Conservation (phyloP, 1,140 invertebrate genomes). For the Geopemphigus sp. region DNA sequence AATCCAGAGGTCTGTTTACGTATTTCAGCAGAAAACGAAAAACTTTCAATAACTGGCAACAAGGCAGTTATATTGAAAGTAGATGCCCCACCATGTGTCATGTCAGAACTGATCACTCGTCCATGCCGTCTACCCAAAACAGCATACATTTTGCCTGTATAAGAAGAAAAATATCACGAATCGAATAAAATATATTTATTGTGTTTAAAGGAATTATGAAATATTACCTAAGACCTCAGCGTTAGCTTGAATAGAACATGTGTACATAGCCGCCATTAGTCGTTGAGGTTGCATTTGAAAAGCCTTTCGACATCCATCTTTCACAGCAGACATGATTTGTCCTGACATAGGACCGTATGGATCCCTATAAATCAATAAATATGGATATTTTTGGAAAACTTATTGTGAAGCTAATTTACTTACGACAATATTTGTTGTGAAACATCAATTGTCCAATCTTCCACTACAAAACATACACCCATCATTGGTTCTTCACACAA, state of each 20-base stretch:
- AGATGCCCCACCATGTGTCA: slow-evolving; percentile 74
- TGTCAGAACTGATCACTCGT: slow-evolving; percentile 82
- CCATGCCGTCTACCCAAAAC: slow-evolving; percentile 86
- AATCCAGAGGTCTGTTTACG: slow-evolving; percentile 92
- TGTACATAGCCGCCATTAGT: slow-evolving; percentile 95
- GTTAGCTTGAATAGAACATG: slow-evolving; percentile 87
- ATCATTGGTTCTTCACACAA: slow-evolving; percentile 95
- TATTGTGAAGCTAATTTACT: neutral
- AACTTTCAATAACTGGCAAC: slow-evolving; percentile 94
- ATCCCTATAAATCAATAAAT: slow-evolving; percentile 14
- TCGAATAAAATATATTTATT: neutral
- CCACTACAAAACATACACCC: slow-evolving; percentile 86
- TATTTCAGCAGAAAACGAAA: slow-evolving; percentile 89
- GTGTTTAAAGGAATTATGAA: slow-evolving; percentile 61
- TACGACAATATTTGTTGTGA: slow-evolving; percentile 5
- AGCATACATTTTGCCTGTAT: slow-evolving; percentile 85
- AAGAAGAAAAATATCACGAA: slow-evolving; percentile 51
- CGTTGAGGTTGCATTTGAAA: slow-evolving; percentile 88
- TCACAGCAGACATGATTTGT: slow-evolving; percentile 87
- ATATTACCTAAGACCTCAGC: slow-evolving; percentile 72
- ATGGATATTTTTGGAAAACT: neutral
- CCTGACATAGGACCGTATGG: slow-evolving; percentile 63
- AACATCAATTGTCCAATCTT: slow-evolving; percentile 69
- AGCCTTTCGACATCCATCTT: slow-evolving; percentile 83
- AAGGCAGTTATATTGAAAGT: slow-evolving; percentile 85